phyloP scores from a whole-genome alignment of 2,888 invertebrate species.

The Calameuta pallipes region DNA sequence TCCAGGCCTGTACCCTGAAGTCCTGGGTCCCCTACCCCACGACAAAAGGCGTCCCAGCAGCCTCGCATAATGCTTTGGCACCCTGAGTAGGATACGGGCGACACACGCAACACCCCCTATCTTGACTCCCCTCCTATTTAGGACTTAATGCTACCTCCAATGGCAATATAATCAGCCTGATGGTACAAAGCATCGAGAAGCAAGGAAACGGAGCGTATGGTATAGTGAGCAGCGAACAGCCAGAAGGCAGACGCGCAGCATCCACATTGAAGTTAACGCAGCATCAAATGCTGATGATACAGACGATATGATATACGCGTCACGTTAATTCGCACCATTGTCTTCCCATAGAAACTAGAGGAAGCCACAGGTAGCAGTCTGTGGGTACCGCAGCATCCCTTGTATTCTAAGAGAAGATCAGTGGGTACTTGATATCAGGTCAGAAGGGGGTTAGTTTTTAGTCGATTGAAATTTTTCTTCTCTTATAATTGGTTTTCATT shows the following conservation, averaged over 20 bases:
- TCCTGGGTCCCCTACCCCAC: too few relatives aligned
- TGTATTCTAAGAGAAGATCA: too few relatives aligned
- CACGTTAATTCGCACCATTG: conserved; percentile 58
- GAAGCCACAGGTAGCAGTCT: conserved; percentile 54
- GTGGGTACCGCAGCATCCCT: not conserved
- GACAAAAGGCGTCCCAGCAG: too few relatives aligned
- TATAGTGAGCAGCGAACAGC: conserved; percentile 27
- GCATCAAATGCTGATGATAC: conserved; percentile 64
- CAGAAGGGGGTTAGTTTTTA: too few relatives aligned
- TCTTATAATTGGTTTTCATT: too few relatives aligned
- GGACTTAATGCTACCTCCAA: conserved; percentile 54
- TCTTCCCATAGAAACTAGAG: conserved; percentile 48
- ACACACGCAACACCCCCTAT: not conserved
- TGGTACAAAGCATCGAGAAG: conserved; percentile 58
- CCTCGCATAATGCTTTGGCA: too few relatives aligned
- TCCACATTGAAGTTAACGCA: conserved; percentile 31
- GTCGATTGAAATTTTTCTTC: too few relatives aligned
- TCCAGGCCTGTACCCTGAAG: too few relatives aligned
- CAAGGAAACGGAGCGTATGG: too few relatives aligned
- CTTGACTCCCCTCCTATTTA: not conserved
- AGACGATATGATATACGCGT: conserved; percentile 58
- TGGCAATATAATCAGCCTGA: conserved; percentile 64
- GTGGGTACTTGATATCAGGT: too few relatives aligned
- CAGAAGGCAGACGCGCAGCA: conserved; percentile 28
- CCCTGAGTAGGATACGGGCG: too few relatives aligned